phyloP scores from a whole-genome alignment of 2,113 vertebrate species.

The Lophotis ruficrista region DNA sequence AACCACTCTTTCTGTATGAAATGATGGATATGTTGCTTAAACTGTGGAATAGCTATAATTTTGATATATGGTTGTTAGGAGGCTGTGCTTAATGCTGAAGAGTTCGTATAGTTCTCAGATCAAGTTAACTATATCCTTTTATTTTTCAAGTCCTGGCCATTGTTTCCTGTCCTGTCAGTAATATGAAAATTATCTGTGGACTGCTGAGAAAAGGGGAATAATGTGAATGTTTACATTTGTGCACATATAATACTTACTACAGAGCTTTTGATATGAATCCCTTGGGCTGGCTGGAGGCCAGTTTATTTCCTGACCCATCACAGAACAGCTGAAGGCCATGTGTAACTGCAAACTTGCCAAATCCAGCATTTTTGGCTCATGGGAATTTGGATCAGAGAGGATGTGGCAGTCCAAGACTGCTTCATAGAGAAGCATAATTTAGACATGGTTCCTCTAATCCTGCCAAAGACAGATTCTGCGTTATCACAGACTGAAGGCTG shows the following conservation, averaged over 20 bases:
- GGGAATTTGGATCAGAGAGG: constrained; percentile 31
- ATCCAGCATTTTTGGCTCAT: constrained; percentile 17
- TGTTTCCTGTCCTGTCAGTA: neutral
- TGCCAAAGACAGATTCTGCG: neutral
- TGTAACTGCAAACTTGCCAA: constrained; percentile 39
- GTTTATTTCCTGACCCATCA: constrained; percentile 49
- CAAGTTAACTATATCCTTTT: constrained; percentile 5
- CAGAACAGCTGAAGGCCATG: constrained; percentile 33
- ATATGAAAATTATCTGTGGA: constrained; percentile 25
- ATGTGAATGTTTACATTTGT: constrained; percentile 35
- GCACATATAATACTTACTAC: constrained; percentile 17
- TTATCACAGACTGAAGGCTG: neutral
- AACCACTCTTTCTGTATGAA: neutral
- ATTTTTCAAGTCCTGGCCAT: neutral
- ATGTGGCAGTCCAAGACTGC: neutral
- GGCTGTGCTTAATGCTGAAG: neutral
- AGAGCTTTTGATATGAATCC: constrained; percentile 37
- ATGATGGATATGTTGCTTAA: neutral
- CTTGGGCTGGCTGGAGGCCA: constrained; percentile 35
- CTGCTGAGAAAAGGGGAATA: constrained; percentile 9
- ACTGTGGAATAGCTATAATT: neutral
- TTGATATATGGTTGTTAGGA: neutral
- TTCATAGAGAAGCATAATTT: constrained; percentile 51
- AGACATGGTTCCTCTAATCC: constrained; percentile 12
- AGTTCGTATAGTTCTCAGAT: neutral